These are phyloP conservation scores for Lates japonicus DNA, from an alignment of 2,797 vertebrate genomes.

Conservation along the genomic window DNA sequence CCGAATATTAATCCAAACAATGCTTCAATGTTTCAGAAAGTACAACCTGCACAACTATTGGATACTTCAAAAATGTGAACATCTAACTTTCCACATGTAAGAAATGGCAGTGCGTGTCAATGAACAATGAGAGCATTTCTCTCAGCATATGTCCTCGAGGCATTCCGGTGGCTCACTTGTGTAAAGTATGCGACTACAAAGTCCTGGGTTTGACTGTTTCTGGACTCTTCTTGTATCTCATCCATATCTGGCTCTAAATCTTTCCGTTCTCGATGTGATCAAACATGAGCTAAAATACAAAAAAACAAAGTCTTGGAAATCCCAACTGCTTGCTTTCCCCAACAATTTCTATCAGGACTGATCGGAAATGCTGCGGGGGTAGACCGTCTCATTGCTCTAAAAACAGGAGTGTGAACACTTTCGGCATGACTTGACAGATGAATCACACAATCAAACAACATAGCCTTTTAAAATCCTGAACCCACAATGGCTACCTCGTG, in stretches of 20 bases:
- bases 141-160: slow-evolving; percentile 24
- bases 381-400: background rate
- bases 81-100: slow-evolving; percentile 38
- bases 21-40: slow-evolving; percentile 57
- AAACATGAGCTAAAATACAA: background rate
- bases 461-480: background rate
- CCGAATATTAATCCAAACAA: slow-evolving; percentile 55
- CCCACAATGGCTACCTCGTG: background rate
- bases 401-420: background rate
- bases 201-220: slow-evolving; percentile 13
- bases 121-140: slow-evolving; percentile 58
- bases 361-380: background rate
- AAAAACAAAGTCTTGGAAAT: background rate
- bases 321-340: background rate
- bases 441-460: background rate
- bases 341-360: background rate
- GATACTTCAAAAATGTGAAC: slow-evolving; percentile 38
- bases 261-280: slow-evolving; percentile 17
- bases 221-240: background rate
- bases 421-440: background rate
- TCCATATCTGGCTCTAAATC: slow-evolving; percentile 5
- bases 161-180: slow-evolving; percentile 24
- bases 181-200: slow-evolving; percentile 18
- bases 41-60: slow-evolving; percentile 22
- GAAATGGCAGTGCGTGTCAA: slow-evolving; percentile 25